Conservation (phyloP, 2,797 vertebrate species). For the Salmo trutta region DNA sequence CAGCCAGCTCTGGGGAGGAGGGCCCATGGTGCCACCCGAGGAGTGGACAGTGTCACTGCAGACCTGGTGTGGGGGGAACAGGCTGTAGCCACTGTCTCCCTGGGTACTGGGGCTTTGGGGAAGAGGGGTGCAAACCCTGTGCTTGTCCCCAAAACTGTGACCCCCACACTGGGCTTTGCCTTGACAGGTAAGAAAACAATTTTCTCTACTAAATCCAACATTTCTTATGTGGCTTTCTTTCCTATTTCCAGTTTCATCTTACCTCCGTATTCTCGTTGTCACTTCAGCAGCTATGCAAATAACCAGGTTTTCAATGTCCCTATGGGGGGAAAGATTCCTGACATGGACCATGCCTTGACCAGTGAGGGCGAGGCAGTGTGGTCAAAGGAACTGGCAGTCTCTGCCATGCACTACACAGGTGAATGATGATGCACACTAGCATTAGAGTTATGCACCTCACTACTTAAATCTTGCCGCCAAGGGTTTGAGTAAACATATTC, state of each 20-base stretch:
- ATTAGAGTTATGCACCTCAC: background rate
- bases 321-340: conserved; percentile 82
- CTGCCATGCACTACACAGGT: conserved; percentile 85
- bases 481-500: background rate
- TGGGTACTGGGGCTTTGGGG: conserved; percentile 86
- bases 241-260: background rate
- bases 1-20: conserved; percentile 59
- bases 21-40: conserved; percentile 80
- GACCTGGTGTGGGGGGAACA: conserved; percentile 79
- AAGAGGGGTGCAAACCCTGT: conserved; percentile 81
- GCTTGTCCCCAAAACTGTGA: conserved; percentile 81
- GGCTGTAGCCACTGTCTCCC: conserved; percentile 79
- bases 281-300: conserved; percentile 66
- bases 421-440: conserved; percentile 19
- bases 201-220: background rate
- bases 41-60: conserved; percentile 88
- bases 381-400: conserved; percentile 83
- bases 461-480: background rate
- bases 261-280: background rate
- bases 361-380: conserved; percentile 77
- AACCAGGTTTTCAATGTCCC: conserved; percentile 80
- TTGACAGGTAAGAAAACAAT: conserved; percentile 74
- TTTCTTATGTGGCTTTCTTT: background rate
- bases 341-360: conserved; percentile 65
- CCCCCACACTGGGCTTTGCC: conserved; percentile 78